Conservation (phyloP, 2,888 invertebrate species). For the Lycocerus yunnanus region DNA sequence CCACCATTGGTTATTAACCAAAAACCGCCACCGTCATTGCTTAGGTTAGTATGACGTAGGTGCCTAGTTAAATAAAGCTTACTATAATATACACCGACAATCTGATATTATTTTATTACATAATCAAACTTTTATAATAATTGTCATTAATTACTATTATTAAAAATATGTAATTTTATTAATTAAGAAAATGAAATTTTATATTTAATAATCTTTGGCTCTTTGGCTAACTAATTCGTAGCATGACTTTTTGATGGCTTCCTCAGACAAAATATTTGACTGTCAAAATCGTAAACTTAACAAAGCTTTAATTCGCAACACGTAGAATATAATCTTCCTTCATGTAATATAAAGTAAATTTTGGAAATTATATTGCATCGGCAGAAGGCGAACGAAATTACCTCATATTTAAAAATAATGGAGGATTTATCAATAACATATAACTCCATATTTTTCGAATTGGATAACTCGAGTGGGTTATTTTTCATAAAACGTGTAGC, state of each 20-base stretch:
- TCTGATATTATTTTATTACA: too few relatives aligned
- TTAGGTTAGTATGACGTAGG: too few relatives aligned
- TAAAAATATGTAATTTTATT: too few relatives aligned
- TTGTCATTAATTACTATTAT: too few relatives aligned
- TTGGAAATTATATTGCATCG: background rate
- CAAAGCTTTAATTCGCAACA: background rate
- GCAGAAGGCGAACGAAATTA: background rate
- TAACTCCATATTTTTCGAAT: background rate
- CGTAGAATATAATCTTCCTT: background rate
- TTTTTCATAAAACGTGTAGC: background rate
- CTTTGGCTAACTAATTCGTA: background rate
- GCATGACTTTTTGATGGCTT: too few relatives aligned
- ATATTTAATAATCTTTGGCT: too few relatives aligned
- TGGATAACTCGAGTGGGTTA: background rate
- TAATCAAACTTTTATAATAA: too few relatives aligned
- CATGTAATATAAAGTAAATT: background rate
- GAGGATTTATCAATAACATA: background rate
- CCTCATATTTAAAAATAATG: background rate
- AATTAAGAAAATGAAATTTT: too few relatives aligned
- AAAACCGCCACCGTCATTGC: too few relatives aligned
- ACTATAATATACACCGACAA: too few relatives aligned
- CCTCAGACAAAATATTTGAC: background rate
- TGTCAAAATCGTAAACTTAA: background rate
- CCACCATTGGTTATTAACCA: too few relatives aligned
- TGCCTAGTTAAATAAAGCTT: too few relatives aligned